A percentile compares a stretch with the other conserved stretches of the same genome.
Conservation (phyloP, 2,888 invertebrate genomes). For the Scaptomyza parva region DNA sequence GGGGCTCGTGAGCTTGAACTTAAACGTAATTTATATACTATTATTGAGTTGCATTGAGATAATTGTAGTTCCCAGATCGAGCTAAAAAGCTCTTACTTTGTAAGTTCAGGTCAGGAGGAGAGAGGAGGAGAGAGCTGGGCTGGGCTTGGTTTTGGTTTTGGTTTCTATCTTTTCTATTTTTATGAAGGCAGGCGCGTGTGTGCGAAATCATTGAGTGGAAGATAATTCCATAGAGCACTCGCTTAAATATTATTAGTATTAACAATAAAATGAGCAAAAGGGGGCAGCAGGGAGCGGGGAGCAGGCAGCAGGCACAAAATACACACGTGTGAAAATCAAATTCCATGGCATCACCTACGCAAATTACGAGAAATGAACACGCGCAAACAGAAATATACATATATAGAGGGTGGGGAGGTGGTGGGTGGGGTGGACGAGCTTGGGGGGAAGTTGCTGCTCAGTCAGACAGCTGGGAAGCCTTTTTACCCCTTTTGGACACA, state of each 20-base stretch:
- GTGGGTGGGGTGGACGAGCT: no score
- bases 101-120: constrained; percentile 17
- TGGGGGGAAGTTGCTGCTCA: constrained; percentile 4
- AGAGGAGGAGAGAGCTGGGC: background rate
- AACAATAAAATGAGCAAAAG: constrained; percentile 70
- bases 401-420: background rate
- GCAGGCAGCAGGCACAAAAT: constrained; percentile 24
- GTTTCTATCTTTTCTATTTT: constrained; percentile 67
- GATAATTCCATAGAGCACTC: constrained; percentile 75
- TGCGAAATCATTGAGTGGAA: constrained; percentile 73
- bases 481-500: constrained; percentile 13
- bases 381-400: constrained; percentile 57
- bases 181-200: constrained; percentile 66
- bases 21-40: constrained; percentile 34
- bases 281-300: background rate
- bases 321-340: constrained; percentile 83
- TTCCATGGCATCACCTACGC: constrained; percentile 82
- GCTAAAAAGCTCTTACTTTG: background rate
- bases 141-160: constrained; percentile 8
- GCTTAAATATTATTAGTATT: constrained; percentile 75
- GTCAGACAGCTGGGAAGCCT: constrained; percentile 24
- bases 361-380: constrained; percentile 78
- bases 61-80: constrained; percentile 36
- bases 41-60: constrained; percentile 32
- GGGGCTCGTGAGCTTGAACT: constrained; percentile 59